Evolutionary conservation across 2,113 vertebrate species (phyloP), one percentile per base, ranked within the genome.

Genomic region (Elephas maximus): DNA sequence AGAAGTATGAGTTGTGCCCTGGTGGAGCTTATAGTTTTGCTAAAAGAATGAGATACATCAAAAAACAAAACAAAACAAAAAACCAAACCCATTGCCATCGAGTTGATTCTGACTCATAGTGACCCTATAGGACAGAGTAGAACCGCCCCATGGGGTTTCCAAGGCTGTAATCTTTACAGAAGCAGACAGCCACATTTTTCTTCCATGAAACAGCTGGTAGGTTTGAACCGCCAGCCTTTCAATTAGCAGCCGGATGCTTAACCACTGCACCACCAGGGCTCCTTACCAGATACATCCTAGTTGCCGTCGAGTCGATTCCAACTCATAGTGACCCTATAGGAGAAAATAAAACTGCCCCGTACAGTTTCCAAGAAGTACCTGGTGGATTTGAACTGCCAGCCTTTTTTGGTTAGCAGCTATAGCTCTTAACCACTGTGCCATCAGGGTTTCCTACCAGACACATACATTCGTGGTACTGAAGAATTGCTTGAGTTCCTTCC

Each of bases 11-110:
- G 78, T 21, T 89, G 48, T 82, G 78, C 26, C 79, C 82, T 97
- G 60, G 65, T 95, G 48, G 86, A 96, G 53, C 89, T 97, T 96
- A 93, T 8, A 81, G 85, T 88, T 94, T 86, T 94, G 85, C n/a
- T 86, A 53, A 90, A 77, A 83, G 33, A 41, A 85, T 15, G n/a
- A 94, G 37, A 85, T 26, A 26, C 0, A 8, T 21, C 24, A 71
- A 71, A 71, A 71, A 71, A n/a, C 33, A 73, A 20, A 73, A n/a
- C 33, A 73, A 18, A 37, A 37, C 37, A 37, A 73, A 6, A 18
- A 33, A 26, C 17, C n/a, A 73, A 18, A 6, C n/a, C 15, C 17
- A n/a, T 8, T 37, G n/a, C 28, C n/a, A 73, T 73, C n/a, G 71
- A 73, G 33, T 73, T 7, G 18, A 37, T 37, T 73, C 17, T 37